A percentile compares a stretch with the other conserved stretches of the same genome.
Evolutionary conservation across 2,888 invertebrate genomes (phyloP).

Genomic region (Ischnura elegans): DNA sequence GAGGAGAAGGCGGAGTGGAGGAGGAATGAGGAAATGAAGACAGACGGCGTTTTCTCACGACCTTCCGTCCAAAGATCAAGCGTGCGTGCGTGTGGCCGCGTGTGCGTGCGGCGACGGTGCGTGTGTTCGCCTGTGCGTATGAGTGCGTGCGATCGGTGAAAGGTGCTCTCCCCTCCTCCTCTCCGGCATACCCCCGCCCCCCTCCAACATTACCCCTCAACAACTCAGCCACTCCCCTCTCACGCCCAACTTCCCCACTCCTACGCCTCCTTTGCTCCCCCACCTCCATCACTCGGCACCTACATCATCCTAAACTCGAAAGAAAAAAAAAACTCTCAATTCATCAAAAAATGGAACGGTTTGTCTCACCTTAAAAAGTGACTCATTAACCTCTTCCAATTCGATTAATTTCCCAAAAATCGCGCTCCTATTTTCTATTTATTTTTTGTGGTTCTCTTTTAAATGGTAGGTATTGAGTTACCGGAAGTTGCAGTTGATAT

Average conservation of each 20-base stretch:
- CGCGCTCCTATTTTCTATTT: too few species aligned
- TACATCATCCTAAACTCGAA: neutral
- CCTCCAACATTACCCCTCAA: neutral
- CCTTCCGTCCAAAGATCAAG: constrained; percentile 63
- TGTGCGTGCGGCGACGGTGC: neutral
- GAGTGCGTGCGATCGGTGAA: constrained; percentile 42
- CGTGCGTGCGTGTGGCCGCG: constrained; percentile 9
- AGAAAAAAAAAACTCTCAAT: neutral
- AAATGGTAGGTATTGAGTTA: too few species aligned
- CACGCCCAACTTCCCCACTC: too few species aligned
- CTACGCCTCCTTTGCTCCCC: too few species aligned
- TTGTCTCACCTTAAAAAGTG: too few species aligned
- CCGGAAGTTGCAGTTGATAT: too few species aligned
- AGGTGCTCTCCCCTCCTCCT: neutral
- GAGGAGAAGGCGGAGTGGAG: constrained; percentile 11
- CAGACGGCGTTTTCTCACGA: constrained; percentile 62
- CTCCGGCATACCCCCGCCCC: neutral
- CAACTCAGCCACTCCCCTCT: neutral
- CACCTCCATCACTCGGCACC: neutral
- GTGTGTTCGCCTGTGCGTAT: neutral
- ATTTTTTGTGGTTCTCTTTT: too few species aligned
- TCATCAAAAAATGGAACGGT: too few species aligned
- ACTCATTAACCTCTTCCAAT: too few species aligned
- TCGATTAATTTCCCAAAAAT: too few species aligned
- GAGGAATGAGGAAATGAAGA: constrained; percentile 67